Conservation (phyloP, 92 coral and sea anemone genomes). For the Parazoanthus swiftii region DNA sequence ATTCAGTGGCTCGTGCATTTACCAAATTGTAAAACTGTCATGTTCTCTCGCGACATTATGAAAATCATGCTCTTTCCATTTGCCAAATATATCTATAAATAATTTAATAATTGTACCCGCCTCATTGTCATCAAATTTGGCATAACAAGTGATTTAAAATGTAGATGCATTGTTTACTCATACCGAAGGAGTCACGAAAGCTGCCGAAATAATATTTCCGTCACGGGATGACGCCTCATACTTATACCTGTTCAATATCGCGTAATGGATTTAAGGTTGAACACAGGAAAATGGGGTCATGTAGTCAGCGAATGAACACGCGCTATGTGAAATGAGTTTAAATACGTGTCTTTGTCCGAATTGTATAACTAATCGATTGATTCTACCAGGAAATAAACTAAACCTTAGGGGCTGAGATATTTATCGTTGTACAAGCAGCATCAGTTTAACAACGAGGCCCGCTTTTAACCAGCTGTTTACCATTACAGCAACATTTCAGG, state of each 20-base stretch:
- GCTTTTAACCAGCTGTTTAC: background rate
- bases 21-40: background rate
- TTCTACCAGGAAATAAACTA: background rate
- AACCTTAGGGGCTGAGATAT: background rate
- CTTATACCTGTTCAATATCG: background rate
- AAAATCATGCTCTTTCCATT: background rate
- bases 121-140: background rate
- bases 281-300: background rate
- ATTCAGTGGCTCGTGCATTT: too few relatives aligned
- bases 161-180: background rate
- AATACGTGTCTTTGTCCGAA: background rate
- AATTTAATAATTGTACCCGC: too few relatives aligned
- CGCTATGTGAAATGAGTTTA: background rate
- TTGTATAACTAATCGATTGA: background rate
- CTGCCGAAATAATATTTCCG: background rate
- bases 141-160: background rate
- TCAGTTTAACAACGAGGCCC: background rate
- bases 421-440: background rate
- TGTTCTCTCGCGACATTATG: background rate
- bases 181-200: background rate
- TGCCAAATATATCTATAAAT: too few relatives aligned
- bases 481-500: background rate
- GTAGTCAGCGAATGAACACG: background rate
- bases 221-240: too few relatives aligned
- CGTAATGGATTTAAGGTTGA: background rate